Evolutionary conservation across 1,140 invertebrate species (phyloP).

Genomic region (Ooceraea biroi): DNA sequence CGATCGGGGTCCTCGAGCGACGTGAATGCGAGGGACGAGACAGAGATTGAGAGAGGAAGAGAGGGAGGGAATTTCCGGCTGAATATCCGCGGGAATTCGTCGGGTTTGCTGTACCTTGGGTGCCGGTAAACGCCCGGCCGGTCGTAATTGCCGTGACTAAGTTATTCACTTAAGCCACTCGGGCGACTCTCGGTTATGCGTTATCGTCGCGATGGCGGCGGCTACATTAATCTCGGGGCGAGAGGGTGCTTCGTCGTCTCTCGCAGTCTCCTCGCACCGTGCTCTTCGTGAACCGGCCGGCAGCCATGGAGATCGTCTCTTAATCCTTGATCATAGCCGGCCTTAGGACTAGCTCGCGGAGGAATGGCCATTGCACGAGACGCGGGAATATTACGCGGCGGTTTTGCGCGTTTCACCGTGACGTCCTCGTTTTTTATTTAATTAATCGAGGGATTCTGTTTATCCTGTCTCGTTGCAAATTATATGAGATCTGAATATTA

Average conservation of each 20-base stretch:
- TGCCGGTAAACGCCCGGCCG: slow-evolving; percentile 54
- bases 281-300: slow-evolving; percentile 30
- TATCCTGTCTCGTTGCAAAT: neutral
- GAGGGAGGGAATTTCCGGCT: slow-evolving; percentile 47
- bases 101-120: slow-evolving; percentile 60
- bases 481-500: neutral
- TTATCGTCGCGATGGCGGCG: slow-evolving; percentile 70
- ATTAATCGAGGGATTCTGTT: neutral
- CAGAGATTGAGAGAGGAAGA: neutral
- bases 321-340: slow-evolving; percentile 63
- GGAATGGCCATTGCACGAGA: neutral
- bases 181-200: slow-evolving; percentile 68
- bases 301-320: slow-evolving; percentile 59
- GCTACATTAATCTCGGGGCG: slow-evolving; percentile 71
- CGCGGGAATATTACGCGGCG: slow-evolving; percentile 4
- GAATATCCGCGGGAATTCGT: slow-evolving; percentile 64
- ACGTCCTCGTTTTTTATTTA: slow-evolving; percentile 22
- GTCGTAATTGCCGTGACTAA: slow-evolving; percentile 76
- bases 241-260: slow-evolving; percentile 40
- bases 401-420: neutral
- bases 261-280: slow-evolving; percentile 38
- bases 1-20: slow-evolving; percentile 10
- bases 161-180: slow-evolving; percentile 79
- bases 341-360: slow-evolving; percentile 22
- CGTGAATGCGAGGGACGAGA: neutral